Conservation (phyloP, 1,140 invertebrate species). For the Drosophila chauvacae region DNA sequence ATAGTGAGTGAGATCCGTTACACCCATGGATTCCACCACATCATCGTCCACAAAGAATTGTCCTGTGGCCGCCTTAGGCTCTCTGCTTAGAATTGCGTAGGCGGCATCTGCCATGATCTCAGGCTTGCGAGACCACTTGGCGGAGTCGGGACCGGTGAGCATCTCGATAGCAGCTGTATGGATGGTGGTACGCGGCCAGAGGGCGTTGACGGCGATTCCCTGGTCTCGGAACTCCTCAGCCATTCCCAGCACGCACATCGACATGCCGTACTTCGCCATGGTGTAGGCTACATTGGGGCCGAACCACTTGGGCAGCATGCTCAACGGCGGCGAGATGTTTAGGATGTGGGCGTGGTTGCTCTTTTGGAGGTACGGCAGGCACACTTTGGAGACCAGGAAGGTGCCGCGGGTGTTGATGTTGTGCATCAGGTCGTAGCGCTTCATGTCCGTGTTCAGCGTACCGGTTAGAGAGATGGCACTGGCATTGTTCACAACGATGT, state of each 20-base stretch:
- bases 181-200: conserved; percentile 98
- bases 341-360: conserved; percentile 97
- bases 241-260: conserved; percentile 90
- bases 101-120: conserved; percentile 98
- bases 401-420: conserved; percentile 96
- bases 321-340: conserved; percentile 97
- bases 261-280: conserved; percentile 99
- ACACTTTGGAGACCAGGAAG: conserved; percentile 96
- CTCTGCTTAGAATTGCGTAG: conserved; percentile 92
- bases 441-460: conserved; percentile 96
- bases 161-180: conserved; percentile 98
- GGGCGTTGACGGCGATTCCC: conserved; percentile 96
- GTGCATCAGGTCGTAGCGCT: conserved; percentile 97
- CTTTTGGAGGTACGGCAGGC: conserved; percentile 95
- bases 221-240: conserved; percentile 91
- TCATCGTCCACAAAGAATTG: conserved; percentile 98
- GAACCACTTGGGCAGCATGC: conserved; percentile 96
- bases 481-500: conserved; percentile 98
- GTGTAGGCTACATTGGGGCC: conserved; percentile 97
- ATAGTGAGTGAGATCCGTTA: conserved; percentile 95
- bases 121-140: conserved; percentile 89
- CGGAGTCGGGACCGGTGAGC: conserved; percentile 90
- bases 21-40: conserved; percentile 91
- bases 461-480: conserved; percentile 97
- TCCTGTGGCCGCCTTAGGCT: conserved; percentile 92